Evolutionary conservation across 92 coral and sea anemone species (phyloP).

Genomic region (Scolanthus callimorphus): DNA sequence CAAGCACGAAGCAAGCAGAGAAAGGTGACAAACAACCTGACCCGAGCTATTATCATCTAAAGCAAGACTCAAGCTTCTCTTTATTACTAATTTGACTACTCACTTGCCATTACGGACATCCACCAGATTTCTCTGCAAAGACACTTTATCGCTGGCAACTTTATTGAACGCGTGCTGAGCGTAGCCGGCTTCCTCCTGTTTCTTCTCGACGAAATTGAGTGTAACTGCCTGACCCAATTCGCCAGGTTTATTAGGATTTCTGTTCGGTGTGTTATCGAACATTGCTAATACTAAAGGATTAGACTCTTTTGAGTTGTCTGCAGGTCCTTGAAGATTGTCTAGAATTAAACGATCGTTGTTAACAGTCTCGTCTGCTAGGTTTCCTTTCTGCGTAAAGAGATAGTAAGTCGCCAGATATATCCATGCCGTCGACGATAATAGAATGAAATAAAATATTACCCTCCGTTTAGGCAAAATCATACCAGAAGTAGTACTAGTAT

Average conservation of each 20-base stretch:
- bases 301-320: slow-evolving; percentile 23
- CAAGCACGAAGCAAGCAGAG: too few relatives aligned
- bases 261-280: slow-evolving; percentile 88
- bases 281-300: slow-evolving; percentile 11
- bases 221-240: slow-evolving; percentile 89
- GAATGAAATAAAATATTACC: slow-evolving; percentile 68
- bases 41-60: not conserved
- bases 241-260: slow-evolving; percentile 91
- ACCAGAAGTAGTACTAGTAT: too few relatives aligned
- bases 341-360: not conserved
- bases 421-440: slow-evolving; percentile 81
- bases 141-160: slow-evolving; percentile 91
- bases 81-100: slow-evolving; percentile 37
- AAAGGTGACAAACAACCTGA: not conserved
- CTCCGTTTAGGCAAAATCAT: slow-evolving; percentile 92
- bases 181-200: slow-evolving; percentile 87
- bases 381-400: slow-evolving; percentile 43
- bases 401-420: slow-evolving; percentile 76
- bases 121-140: slow-evolving; percentile 73
- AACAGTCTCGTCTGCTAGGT: slow-evolving; percentile 18
- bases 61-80: not conserved
- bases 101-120: slow-evolving; percentile 91
- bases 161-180: slow-evolving; percentile 85
- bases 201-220: slow-evolving; percentile 82
- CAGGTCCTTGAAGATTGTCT: slow-evolving; percentile 18